phyloP scores from a whole-genome alignment of 2,113 vertebrate species.

The Pedetes capensis region DNA sequence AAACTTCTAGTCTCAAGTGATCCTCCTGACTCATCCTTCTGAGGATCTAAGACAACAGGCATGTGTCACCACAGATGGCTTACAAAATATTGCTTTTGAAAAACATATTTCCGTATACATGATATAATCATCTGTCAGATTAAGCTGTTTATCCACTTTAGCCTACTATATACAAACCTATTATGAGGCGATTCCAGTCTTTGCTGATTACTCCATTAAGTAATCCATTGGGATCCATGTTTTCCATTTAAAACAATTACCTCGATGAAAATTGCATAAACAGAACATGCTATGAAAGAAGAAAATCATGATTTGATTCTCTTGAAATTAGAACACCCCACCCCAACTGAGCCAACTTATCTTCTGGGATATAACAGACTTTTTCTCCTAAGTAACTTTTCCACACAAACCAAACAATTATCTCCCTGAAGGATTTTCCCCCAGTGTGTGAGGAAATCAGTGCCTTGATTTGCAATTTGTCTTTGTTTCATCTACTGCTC shows the following conservation, averaged over 20 bases:
- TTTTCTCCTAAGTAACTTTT: slow-evolving; percentile 54
- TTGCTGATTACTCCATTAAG: slow-evolving; percentile 47
- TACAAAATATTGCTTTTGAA: neutral
- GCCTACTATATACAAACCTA: slow-evolving; percentile 15
- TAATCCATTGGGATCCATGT: slow-evolving; percentile 30
- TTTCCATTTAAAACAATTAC: slow-evolving; percentile 52
- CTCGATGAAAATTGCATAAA: slow-evolving; percentile 51
- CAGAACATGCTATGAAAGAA: slow-evolving; percentile 44
- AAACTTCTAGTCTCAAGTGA: neutral
- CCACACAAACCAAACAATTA: slow-evolving; percentile 48
- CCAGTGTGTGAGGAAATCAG: neutral
- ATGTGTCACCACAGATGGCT: neutral
- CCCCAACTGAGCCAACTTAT: slow-evolving; percentile 13
- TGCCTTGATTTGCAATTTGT: slow-evolving; percentile 56
- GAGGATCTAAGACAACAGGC: neutral
- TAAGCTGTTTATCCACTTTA: slow-evolving; percentile 47
- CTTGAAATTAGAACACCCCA: slow-evolving; percentile 37
- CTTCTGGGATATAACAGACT: slow-evolving; percentile 30
- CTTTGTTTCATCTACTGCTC: slow-evolving; percentile 32
- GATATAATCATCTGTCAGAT: slow-evolving; percentile 42
- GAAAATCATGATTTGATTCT: slow-evolving; percentile 49
- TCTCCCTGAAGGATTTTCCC: slow-evolving; percentile 19
- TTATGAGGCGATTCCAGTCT: slow-evolving; percentile 42
- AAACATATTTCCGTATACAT: neutral
- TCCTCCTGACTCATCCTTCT: neutral